Percentiles rank a stretch among this genome's conserved stretches.
Conservation (phyloP, 2,888 invertebrate species). For the Acrocera orbiculus region DNA sequence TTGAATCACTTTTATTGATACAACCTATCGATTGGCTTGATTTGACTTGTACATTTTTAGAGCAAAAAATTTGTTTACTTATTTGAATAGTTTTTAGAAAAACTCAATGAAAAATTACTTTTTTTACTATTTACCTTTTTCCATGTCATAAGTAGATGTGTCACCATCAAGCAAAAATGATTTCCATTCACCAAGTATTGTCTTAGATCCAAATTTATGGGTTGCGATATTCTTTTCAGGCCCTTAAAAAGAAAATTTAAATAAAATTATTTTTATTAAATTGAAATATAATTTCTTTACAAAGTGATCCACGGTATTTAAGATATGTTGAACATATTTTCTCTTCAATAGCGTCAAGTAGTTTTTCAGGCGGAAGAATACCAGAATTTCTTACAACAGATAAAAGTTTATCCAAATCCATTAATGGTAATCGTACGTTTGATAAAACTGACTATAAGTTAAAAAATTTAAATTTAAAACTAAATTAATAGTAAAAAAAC, state of each 20-base stretch:
- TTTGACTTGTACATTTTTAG: too few relatives aligned
- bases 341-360: conserved; percentile 87
- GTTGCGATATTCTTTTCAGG: conserved; percentile 87
- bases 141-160: conserved; percentile 73
- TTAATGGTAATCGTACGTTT: conserved; percentile 65
- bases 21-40: too few relatives aligned
- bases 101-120: too few relatives aligned
- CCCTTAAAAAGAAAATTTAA: conserved; percentile 33
- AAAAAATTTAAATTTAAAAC: too few relatives aligned
- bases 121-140: conserved; percentile 48
- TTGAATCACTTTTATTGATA: too few relatives aligned
- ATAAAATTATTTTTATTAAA: conserved; percentile 1
- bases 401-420: conserved; percentile 73
- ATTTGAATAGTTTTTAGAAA: too few relatives aligned
- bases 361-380: conserved; percentile 71
- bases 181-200: conserved; percentile 78
- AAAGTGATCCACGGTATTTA: conserved; percentile 64
- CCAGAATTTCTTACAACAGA: conserved; percentile 75
- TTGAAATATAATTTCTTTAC: conserved; percentile 31
- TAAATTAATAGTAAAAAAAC: neutral
- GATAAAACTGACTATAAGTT: conserved; percentile 38
- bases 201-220: conserved; percentile 60
- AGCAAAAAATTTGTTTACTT: too few relatives aligned
- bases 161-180: conserved; percentile 81
- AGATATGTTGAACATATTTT: conserved; percentile 66